Evolutionary conservation across 2,888 invertebrate genomes (phyloP), one percentile per base, ranked within the genome.

Genomic region (Myathropa florea): DNA sequence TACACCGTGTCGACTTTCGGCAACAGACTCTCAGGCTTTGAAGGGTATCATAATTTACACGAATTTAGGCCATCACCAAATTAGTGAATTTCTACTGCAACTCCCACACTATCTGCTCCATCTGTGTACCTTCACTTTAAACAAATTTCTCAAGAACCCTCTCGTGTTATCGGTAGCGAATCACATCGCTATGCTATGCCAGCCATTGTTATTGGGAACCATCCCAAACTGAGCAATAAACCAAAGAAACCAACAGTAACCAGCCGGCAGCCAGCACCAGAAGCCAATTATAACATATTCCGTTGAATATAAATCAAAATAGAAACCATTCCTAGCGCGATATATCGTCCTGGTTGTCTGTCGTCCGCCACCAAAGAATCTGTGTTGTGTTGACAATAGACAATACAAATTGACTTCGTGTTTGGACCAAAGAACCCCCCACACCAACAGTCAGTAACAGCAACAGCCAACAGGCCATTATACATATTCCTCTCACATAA

Each of bases 401-500:
- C 86, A 86, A 86, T 83, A 86, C 86, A 86, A 86, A 86, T 86
- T 86, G 83, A 83, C 86, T 78, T 86, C 86, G 86, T 86, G 86
- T 86, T 83, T 83, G 86, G 86, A 83, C 86, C 78, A 79, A 70
- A 78, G 75, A 71, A 78, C 59, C 77, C 55, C 63, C 77, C 64
- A 65, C 55, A 67, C 1, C 2, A 53, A 23, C 28, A 67, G 64
- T 36, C 60, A 76, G 28, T 67, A 28, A 55, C 64, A 82, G 28
- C 68, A 72, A 81, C 82, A 80, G 59, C 85, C 72, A 81, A 78
- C 83, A 86, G 75, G 83, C 70, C 86, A 79, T 83, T 86, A 86
- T 83, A 86, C 86, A 86, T 86, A 91, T 91, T 91, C 91, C 89
- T 91, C 46, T 46, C 91, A 91, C 91, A 91, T 90, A 90, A 91